Percentiles rank a stretch among this genome's conserved stretches.
phyloP scores from a whole-genome alignment of 1,140 invertebrate genomes.

The Globodera rostochiensis region DNA sequence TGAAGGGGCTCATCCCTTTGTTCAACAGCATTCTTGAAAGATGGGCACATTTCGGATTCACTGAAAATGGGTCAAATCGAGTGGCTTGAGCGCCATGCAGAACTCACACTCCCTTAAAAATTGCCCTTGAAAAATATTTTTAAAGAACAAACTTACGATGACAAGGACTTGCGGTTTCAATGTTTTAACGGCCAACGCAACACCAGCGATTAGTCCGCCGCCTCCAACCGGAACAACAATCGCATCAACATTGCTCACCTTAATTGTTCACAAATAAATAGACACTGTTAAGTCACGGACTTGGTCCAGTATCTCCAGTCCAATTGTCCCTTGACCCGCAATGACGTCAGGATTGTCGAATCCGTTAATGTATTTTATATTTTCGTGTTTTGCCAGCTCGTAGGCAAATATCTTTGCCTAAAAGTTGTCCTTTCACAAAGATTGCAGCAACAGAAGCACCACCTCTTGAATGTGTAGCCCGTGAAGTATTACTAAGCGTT shows the following conservation, averaged over 20 bases:
- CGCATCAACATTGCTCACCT: slow-evolving; percentile 68
- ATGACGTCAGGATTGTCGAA: slow-evolving; percentile 83
- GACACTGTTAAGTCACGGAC: slow-evolving; percentile 22
- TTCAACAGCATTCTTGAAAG: slow-evolving; percentile 78
- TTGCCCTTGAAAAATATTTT: not conserved
- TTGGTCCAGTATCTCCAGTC: slow-evolving; percentile 85
- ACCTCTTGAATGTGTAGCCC: slow-evolving; percentile 10
- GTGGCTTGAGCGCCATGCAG: not conserved
- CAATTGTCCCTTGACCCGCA: slow-evolving; percentile 88
- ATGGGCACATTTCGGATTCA: slow-evolving; percentile 84
- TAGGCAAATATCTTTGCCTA: slow-evolving; percentile 78
- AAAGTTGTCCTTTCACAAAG: slow-evolving; percentile 16
- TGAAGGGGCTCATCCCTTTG: slow-evolving; percentile 69
- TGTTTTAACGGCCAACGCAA: slow-evolving; percentile 82
- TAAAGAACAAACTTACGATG: slow-evolving; percentile 66
- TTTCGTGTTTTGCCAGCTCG: slow-evolving; percentile 74
- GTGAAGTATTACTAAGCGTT: not conserved
- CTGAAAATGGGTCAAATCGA: not conserved
- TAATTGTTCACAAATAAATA: not conserved
- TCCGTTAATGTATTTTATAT: slow-evolving; percentile 82
- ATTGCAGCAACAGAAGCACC: not conserved
- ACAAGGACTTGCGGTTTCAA: slow-evolving; percentile 77
- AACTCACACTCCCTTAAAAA: slow-evolving; percentile 73
- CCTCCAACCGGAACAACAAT: slow-evolving; percentile 81
- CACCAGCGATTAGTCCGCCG: slow-evolving; percentile 83